phyloP scores from a whole-genome alignment of 2,888 invertebrate species.

The Eudasyphora cyanicolor region DNA sequence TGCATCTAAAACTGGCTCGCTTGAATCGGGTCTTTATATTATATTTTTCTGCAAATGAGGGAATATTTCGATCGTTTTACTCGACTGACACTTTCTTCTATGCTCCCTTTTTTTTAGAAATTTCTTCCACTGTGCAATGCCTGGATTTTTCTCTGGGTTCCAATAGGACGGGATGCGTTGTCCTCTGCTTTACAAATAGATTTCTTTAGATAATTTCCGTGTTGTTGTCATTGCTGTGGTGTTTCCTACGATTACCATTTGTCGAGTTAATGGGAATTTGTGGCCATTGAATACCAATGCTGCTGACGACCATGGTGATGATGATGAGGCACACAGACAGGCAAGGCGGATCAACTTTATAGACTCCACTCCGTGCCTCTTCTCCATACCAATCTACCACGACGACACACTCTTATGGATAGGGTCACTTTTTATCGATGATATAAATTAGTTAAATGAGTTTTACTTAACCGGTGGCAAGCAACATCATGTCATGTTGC shows the following conservation, averaged over 20 bases:
- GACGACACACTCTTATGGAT: neutral
- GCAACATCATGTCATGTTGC: conserved; percentile 5
- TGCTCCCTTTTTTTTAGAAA: too few species aligned
- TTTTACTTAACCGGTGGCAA: conserved; percentile 18
- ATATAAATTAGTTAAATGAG: conserved; percentile 19
- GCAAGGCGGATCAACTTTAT: neutral
- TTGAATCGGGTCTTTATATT: too few species aligned
- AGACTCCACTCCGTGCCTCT: neutral
- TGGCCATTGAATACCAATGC: neutral
- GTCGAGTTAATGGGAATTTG: conserved; percentile 30
- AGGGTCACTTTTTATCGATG: conserved; percentile 30
- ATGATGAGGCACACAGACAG: neutral
- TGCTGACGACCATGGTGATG: neutral
- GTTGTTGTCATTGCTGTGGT: conserved; percentile 12
- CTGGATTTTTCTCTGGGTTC: too few species aligned
- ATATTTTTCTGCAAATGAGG: too few species aligned
- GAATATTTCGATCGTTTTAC: too few species aligned
- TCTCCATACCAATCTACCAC: neutral
- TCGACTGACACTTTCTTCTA: too few species aligned
- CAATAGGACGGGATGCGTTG: too few species aligned
- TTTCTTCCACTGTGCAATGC: too few species aligned
- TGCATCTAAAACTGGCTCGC: too few species aligned
- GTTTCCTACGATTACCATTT: conserved; percentile 32
- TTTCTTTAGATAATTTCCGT: conserved; percentile 30
- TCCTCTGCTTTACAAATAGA: conserved; percentile 6